Evolutionary conservation across 2,113 vertebrate species (phyloP), one percentile per base, ranked within the genome.

Genomic region (Loxodonta africana): DNA sequence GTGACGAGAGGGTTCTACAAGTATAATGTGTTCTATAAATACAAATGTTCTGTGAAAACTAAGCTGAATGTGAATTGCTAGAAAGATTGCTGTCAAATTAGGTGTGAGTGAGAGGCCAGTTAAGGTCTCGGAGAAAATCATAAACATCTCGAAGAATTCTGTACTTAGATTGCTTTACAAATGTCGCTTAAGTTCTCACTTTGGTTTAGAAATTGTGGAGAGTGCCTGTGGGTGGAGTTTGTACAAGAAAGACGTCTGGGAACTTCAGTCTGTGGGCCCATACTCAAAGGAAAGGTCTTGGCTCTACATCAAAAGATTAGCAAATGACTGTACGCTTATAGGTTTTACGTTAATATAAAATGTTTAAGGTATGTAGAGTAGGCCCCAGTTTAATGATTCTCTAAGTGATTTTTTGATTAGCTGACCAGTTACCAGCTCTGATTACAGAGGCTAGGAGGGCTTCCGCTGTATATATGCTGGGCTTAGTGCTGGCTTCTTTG

Each of bases 231-330:
- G 96, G 96, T 93, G 84, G 88, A 83, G 96, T 84, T 95, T 85
- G 46, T 88, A 85, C 41, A 53, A 67, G 95, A 82, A 76, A 96
- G 89, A 91, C 3, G 82, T 90, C 97, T 98, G 97, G 95, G 88
- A 97, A 80, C 96, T 80, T 73, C 21, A 90, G 92, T 88, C 82
- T 90, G 93, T 78, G 82, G 95, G 94, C 95, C 96, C 62, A 21
- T 63, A 86, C 95, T 97, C 96, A 97, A 96, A 98, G 96, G 7
- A 82, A 76, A 97, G 81, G 84, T 53, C 82, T 96, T 97, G 96
- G 96, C 97, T 83, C 26, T 26, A 94, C 97, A 97, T 98, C 96
- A 98, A 76, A 98, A 97, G 96, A 94, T 92, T 51, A 90, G 62
- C 44, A 63, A 85, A 78, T 97, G 96, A 92, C 96, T 94, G 90